Evolutionary conservation across 2,797 vertebrate genomes (phyloP).

Genomic region (Holocentrus rufus): DNA sequence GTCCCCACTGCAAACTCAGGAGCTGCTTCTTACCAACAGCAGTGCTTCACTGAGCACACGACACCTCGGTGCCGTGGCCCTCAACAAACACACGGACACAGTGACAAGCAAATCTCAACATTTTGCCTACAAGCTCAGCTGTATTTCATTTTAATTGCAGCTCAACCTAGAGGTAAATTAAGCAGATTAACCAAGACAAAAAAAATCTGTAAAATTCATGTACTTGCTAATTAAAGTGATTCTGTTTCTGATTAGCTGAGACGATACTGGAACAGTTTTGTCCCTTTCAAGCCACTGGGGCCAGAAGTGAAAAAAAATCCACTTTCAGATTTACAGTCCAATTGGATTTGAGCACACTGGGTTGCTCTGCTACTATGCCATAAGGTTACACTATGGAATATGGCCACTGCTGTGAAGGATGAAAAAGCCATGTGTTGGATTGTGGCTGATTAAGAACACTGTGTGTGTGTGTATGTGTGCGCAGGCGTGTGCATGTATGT

Average conservation of each 20-base stretch:
- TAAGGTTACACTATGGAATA: constrained; percentile 70
- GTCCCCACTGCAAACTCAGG: constrained; percentile 47
- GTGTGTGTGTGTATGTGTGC: constrained; percentile 5
- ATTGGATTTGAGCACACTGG: constrained; percentile 31
- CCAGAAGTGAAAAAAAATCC: background rate
- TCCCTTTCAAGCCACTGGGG: constrained; percentile 7
- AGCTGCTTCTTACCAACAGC: constrained; percentile 21
- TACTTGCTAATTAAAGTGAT: background rate
- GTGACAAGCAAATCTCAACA: constrained; percentile 36
- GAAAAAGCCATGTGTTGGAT: constrained; percentile 69
- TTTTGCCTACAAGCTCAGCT: constrained; percentile 20
- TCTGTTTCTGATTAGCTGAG: background rate
- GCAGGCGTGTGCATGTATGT: constrained; percentile 27
- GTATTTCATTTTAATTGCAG: constrained; percentile 9
- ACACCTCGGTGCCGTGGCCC: constrained; percentile 21
- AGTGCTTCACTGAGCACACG: constrained; percentile 47
- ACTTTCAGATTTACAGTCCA: constrained; percentile 38
- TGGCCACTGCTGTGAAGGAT: constrained; percentile 68
- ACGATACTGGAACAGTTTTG: constrained; percentile 3
- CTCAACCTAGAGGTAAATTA: constrained; percentile 3
- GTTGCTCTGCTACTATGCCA: constrained; percentile 58
- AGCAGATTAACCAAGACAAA: background rate
- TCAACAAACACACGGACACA: constrained; percentile 17
- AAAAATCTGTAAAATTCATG: constrained; percentile 12
- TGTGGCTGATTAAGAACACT: constrained; percentile 27